Percentiles rank a stretch among this genome's conserved stretches.
Conservation (phyloP, 2,113 vertebrate species). For the Phalacrocorax carbo region DNA sequence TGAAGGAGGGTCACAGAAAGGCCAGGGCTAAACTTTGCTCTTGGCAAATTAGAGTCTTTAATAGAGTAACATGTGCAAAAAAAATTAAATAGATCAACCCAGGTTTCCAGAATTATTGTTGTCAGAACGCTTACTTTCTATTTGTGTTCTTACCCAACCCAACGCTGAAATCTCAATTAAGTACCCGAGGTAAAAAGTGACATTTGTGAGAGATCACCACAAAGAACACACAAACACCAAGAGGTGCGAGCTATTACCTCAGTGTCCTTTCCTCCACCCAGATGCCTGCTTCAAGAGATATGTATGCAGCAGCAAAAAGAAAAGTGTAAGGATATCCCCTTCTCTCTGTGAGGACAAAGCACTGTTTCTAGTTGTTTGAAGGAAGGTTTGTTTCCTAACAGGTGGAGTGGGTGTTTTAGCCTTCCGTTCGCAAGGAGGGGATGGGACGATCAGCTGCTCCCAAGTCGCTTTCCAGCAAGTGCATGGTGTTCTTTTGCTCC, state of each 20-base stretch:
- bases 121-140: slow-evolving; percentile 65
- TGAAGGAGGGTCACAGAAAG: slow-evolving; percentile 19
- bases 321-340: slow-evolving; percentile 48
- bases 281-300: slow-evolving; percentile 70
- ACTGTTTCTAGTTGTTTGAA: slow-evolving; percentile 32
- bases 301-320: slow-evolving; percentile 71
- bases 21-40: slow-evolving; percentile 61
- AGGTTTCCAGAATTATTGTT: slow-evolving; percentile 69
- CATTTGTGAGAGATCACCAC: slow-evolving; percentile 68
- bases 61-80: slow-evolving; percentile 78
- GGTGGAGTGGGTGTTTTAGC: slow-evolving; percentile 25
- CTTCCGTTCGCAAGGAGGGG: slow-evolving; percentile 53
- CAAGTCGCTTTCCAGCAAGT: neutral
- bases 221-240: slow-evolving; percentile 30
- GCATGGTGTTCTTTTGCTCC: slow-evolving; percentile 7
- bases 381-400: neutral
- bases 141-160: slow-evolving; percentile 45
- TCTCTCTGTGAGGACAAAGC: slow-evolving; percentile 44
- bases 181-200: slow-evolving; percentile 73
- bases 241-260: slow-evolving; percentile 74
- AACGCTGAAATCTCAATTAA: slow-evolving; percentile 53
- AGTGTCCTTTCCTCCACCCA: slow-evolving; percentile 71
- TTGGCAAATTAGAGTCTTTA: slow-evolving; percentile 71
- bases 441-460: slow-evolving; percentile 20
- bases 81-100: slow-evolving; percentile 76